Evolutionary conservation across 2,888 invertebrate species (phyloP), one percentile per base, ranked within the genome.

Genomic region (Stictocephala bisonia): DNA sequence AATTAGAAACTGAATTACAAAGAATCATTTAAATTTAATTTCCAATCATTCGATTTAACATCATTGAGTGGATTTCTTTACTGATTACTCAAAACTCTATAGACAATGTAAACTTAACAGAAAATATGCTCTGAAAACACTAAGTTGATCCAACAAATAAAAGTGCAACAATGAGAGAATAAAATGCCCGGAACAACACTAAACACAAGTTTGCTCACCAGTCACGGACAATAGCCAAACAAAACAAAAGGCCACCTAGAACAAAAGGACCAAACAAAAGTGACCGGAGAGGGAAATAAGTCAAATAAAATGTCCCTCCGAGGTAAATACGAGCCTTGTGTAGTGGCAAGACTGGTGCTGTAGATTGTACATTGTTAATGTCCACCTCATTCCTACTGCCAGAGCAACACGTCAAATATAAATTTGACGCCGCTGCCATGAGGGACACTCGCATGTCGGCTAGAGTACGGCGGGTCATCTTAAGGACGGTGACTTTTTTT

Each of bases 221-320:
- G 64, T 44, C 27, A 13, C 24, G 41, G 64, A 64, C 64, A 64
- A 64, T 64, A 64, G 64, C 44, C 64, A 64, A 64, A 64, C 64
- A 64, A 64, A 64, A 40, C 40, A 64, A 64, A 44, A 64, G 64
- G 40, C 22, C 60, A 40, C 44, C 44, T 44, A n/a, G 40, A 64
- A 64, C 64, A 64, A 64, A 60, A 64, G 64, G 44, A 26, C 41
- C 64, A 31, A 60, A 64, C 64, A 64, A 71, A 69, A 64, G 64
- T 64, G 64, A 64, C 64, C 70, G 27, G 56, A 26, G 64, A 40
- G 64, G 44, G 64, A 64, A 71, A 41, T 56, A 58, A 71, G 58
- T 41, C 70, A 71, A 71, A 71, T 71, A 71, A 71, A 71, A 71
- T 71, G 58, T 58, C 70, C 58, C 70, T 58, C 44, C 40, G 56